These are phyloP conservation scores for Macrophya annulata DNA, from an alignment of 2,888 invertebrate species.

Conservation along the genomic window DNA sequence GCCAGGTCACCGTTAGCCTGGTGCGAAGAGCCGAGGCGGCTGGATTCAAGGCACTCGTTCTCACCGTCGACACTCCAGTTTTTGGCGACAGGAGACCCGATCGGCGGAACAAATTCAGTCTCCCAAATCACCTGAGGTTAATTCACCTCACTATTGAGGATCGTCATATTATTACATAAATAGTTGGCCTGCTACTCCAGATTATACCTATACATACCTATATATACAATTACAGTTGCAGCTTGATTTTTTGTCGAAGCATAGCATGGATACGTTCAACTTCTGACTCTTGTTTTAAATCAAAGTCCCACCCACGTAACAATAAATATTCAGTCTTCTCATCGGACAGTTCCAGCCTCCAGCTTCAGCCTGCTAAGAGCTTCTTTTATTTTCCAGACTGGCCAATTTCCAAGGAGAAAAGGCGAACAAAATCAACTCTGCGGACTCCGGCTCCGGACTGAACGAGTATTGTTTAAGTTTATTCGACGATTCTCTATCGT, in stretches of 20 bases:
- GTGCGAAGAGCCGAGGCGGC: conserved; percentile 90
- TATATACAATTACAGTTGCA: background rate
- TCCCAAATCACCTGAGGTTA: conserved; percentile 91
- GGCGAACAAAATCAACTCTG: conserved; percentile 79
- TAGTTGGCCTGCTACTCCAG: background rate
- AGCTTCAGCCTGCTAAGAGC: background rate
- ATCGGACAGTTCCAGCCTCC: background rate
- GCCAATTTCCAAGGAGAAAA: conserved; percentile 89
- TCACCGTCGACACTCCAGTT: conserved; percentile 94
- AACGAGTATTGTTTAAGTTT: conserved; percentile 89
- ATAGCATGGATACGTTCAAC: too few species aligned
- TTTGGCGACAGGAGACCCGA: conserved; percentile 93
- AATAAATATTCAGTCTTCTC: background rate
- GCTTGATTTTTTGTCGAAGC: too few species aligned
- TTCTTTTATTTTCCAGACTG: conserved; percentile 81
- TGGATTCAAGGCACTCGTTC: conserved; percentile 92
- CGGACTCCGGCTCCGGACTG: conserved; percentile 87
- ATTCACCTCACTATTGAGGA: background rate
- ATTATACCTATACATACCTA: background rate
- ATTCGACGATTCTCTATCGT: conserved; percentile 91
- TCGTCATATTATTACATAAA: background rate
- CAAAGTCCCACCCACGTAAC: too few species aligned
- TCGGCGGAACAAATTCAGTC: conserved; percentile 90
- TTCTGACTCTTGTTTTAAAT: too few species aligned
- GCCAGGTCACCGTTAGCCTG: conserved; percentile 86